Evolutionary conservation across 2,113 vertebrate genomes (phyloP).

Genomic region (Callipepla californica): DNA sequence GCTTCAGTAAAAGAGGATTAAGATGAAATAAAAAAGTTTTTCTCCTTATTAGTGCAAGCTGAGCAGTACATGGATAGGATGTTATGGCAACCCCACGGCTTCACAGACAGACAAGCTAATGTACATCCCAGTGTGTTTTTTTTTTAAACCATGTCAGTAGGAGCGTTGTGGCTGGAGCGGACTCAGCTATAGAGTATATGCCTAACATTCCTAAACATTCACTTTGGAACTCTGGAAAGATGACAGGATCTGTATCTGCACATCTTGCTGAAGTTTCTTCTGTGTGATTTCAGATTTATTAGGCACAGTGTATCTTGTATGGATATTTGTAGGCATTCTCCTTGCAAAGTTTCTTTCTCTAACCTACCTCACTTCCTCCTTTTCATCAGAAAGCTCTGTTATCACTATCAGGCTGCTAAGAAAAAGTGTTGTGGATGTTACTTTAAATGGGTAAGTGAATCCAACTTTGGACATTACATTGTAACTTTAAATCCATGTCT

Average conservation of each 20-base stretch:
- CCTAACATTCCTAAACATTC: not conserved
- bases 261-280: accelerated
- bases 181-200: not conserved
- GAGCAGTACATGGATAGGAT: not conserved
- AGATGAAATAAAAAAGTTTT: not conserved
- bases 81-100: not conserved
- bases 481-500: not conserved
- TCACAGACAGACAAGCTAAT: not conserved
- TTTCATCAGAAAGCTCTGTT: not conserved
- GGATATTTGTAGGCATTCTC: not conserved
- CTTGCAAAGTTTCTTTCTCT: not conserved
- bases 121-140: not conserved
- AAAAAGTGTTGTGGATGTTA: not conserved
- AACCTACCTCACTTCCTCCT: not conserved
- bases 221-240: not conserved
- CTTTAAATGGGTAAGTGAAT: not conserved
- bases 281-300: not conserved
- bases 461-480: not conserved
- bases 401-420: not conserved
- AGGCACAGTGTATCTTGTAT: not conserved
- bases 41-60: not conserved
- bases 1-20: not conserved
- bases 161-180: not conserved
- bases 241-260: accelerated
- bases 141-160: not conserved